Percentiles rank a stretch among this genome's conserved stretches.
These are phyloP conservation scores for Liparis tanakae DNA, from an alignment of 2,797 vertebrate genomes.

Conservation along the genomic window DNA sequence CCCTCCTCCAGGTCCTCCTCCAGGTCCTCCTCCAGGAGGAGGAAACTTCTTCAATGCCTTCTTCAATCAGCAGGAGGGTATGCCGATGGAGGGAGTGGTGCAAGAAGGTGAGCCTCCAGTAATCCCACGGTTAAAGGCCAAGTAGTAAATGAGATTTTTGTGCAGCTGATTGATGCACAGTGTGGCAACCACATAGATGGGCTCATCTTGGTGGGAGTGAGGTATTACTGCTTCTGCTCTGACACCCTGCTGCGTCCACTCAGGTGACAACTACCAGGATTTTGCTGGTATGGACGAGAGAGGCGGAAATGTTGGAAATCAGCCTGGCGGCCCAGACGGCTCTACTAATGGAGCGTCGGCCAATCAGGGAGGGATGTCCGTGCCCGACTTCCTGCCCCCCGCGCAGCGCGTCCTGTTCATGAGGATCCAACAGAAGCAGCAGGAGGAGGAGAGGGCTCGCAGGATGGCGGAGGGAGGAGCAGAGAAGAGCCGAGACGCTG, in stretches of 20 bases:
- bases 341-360: slow-evolving; percentile 69
- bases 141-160: not conserved
- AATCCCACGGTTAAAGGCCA: not conserved
- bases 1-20: slow-evolving; percentile 82
- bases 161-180: too few species aligned
- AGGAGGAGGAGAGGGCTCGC: slow-evolving; percentile 92
- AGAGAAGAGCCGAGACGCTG: slow-evolving; percentile 81
- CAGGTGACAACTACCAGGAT: slow-evolving; percentile 86
- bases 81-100: slow-evolving; percentile 85
- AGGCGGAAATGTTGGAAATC: slow-evolving; percentile 74
- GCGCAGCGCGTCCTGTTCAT: slow-evolving; percentile 93
- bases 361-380: slow-evolving; percentile 79
- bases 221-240: not conserved
- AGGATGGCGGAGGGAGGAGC: slow-evolving; percentile 87
- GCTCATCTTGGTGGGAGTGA: not conserved
- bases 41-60: slow-evolving; percentile 90
- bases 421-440: slow-evolving; percentile 96
- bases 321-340: slow-evolving; percentile 69
- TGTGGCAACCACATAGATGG: not conserved
- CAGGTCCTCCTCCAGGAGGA: slow-evolving; percentile 81
- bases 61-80: slow-evolving; percentile 88
- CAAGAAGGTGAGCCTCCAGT: slow-evolving; percentile 80
- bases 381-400: slow-evolving; percentile 94
- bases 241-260: slow-evolving; percentile 16
- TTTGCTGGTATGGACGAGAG: slow-evolving; percentile 82